Percentiles rank a stretch among this genome's conserved stretches.
phyloP scores from a whole-genome alignment of 2,113 vertebrate species.

The Raphicerus campestris region DNA sequence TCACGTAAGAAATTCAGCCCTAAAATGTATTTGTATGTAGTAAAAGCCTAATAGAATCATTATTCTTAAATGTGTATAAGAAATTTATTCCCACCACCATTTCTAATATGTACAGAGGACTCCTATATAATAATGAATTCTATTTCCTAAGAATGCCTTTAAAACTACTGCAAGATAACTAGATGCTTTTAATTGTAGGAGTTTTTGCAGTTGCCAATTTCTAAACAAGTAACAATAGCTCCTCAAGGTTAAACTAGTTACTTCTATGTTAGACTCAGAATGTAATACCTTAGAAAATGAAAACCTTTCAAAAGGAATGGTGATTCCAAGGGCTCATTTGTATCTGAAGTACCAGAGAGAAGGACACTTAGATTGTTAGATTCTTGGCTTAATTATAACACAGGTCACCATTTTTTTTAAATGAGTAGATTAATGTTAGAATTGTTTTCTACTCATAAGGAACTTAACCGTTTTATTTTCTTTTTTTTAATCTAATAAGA shows the following conservation, averaged over 20 bases:
- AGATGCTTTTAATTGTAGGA: background rate
- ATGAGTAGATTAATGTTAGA: background rate
- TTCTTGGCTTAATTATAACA: constrained; percentile 39
- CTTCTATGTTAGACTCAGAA: constrained; percentile 10
- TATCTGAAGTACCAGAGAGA: background rate
- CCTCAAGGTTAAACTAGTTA: background rate
- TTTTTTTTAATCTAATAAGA: too few species aligned
- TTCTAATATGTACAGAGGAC: background rate
- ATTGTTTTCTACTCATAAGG: background rate
- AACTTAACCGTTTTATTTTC: background rate
- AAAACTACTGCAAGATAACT: background rate
- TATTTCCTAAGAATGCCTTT: background rate
- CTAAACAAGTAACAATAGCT: constrained; percentile 38
- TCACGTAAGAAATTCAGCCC: background rate
- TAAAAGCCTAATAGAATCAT: background rate
- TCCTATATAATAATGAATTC: background rate
- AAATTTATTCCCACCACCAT: background rate
- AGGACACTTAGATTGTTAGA: background rate
- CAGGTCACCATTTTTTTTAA: constrained; percentile 2
- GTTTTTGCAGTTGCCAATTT: constrained; percentile 19
- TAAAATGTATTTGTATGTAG: background rate
- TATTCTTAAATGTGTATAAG: background rate
- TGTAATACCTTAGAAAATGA: constrained; percentile 29
- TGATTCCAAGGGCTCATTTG: background rate
- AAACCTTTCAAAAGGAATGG: constrained; percentile 22